Percentiles rank a stretch among this genome's conserved stretches.
These are phyloP conservation scores for Drosophila nannoptera DNA, from an alignment of 1,140 invertebrate species.

Conservation along the genomic window DNA sequence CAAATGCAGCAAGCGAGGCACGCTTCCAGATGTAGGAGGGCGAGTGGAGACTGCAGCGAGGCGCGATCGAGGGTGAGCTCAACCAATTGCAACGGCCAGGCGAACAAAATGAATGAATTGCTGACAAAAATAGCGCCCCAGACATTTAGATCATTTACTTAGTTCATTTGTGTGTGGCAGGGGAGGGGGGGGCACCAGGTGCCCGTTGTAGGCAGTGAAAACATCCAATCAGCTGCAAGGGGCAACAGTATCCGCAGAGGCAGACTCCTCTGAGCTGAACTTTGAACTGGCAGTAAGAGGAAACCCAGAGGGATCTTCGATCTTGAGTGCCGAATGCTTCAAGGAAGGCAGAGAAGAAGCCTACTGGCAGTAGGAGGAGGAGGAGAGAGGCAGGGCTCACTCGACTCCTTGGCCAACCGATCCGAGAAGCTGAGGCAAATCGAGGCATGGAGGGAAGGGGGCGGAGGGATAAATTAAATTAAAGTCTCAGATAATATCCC, in stretches of 20 bases:
- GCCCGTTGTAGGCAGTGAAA: neutral
- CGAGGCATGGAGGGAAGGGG: no score
- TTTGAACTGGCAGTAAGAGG: neutral
- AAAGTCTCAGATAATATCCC: no score
- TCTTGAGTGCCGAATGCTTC: no score
- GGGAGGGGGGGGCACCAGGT: neutral
- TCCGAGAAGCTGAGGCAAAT: no score
- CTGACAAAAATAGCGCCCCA: constrained; percentile 67
- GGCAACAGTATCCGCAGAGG: no score
- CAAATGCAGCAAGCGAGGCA: constrained; percentile 68
- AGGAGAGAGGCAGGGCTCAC: no score
- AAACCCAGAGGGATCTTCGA: no score
- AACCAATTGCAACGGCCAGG: constrained; percentile 45
- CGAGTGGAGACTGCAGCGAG: constrained; percentile 8
- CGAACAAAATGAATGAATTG: constrained; percentile 65
- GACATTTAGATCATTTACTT: constrained; percentile 47
- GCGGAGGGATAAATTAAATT: no score
- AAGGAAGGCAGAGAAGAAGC: no score
- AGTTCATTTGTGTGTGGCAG: neutral
- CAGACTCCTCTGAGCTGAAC: neutral
- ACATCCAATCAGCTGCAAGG: constrained; percentile 9
- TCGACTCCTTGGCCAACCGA: no score
- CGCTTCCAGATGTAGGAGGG: constrained; percentile 44
- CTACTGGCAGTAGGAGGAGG: no score
- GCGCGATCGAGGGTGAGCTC: constrained; percentile 11